Conservation (phyloP, 2,888 invertebrate species). For the Lochmaea capreae region DNA sequence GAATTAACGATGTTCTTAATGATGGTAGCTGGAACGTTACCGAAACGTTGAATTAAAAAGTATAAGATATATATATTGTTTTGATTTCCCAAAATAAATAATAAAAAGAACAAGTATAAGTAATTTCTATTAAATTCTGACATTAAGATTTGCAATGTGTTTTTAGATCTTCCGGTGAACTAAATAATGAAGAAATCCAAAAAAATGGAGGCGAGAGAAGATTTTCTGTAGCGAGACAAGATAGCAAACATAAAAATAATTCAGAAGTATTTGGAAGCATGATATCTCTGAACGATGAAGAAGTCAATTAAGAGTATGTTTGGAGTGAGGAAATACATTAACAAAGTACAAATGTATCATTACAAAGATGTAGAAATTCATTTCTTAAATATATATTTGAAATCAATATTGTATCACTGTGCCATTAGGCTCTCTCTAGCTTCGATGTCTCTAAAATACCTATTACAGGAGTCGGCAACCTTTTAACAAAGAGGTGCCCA, state of each 20-base stretch:
- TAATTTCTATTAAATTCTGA: no score
- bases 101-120: no score
- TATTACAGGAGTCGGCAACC: no score
- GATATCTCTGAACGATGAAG: slow-evolving; percentile 61
- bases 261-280: slow-evolving; percentile 63
- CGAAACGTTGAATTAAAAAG: no score
- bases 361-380: neutral
- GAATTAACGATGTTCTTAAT: no score
- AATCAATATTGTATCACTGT: no score
- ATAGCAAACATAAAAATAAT: slow-evolving; percentile 41
- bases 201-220: slow-evolving; percentile 39
- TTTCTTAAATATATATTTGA: neutral
- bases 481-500: no score
- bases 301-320: slow-evolving; percentile 44
- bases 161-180: slow-evolving; percentile 28
- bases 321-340: neutral
- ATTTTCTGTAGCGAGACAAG: slow-evolving; percentile 42
- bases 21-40: no score
- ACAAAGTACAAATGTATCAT: neutral
- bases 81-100: no score
- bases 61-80: no score
- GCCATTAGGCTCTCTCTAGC: no score
- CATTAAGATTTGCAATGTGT: neutral
- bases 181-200: slow-evolving; percentile 17
- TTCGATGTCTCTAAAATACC: no score